A percentile compares a stretch with the other conserved stretches of the same genome.
phyloP scores from a whole-genome alignment of 2,888 invertebrate species.

The Lasiommata megera region DNA sequence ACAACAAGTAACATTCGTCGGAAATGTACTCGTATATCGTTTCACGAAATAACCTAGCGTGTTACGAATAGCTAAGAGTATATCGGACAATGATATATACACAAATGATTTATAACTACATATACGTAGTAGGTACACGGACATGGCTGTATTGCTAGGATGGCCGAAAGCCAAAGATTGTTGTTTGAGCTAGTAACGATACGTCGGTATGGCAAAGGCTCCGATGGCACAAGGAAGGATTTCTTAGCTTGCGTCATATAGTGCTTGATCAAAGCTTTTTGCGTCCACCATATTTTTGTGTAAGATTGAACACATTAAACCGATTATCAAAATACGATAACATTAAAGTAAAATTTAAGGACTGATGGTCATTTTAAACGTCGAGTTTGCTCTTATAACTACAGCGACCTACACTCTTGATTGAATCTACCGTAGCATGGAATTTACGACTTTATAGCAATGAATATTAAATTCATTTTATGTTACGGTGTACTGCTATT shows the following conservation, averaged over 20 bases:
- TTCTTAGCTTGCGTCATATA: not conserved
- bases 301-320: no score
- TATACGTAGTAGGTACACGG: not conserved
- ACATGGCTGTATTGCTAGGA: not conserved
- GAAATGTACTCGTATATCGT: not conserved
- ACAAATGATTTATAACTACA: not conserved
- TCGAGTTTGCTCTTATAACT: no score
- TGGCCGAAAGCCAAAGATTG: conserved; percentile 1
- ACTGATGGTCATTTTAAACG: no score
- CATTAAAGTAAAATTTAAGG: no score
- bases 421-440: no score
- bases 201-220: not conserved
- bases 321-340: no score
- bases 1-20: not conserved
- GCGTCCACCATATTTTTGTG: no score
- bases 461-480: no score
- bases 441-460: no score
- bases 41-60: conserved; percentile 2
- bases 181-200: not conserved
- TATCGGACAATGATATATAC: not conserved
- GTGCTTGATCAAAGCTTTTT: no score
- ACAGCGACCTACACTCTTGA: no score
- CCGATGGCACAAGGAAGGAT: not conserved
- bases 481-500: no score
- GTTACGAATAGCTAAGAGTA: not conserved